A percentile compares a stretch with the other conserved stretches of the same genome.
Evolutionary conservation across 2,113 vertebrate genomes (phyloP).

Genomic region (Dascyllus trimaculatus): DNA sequence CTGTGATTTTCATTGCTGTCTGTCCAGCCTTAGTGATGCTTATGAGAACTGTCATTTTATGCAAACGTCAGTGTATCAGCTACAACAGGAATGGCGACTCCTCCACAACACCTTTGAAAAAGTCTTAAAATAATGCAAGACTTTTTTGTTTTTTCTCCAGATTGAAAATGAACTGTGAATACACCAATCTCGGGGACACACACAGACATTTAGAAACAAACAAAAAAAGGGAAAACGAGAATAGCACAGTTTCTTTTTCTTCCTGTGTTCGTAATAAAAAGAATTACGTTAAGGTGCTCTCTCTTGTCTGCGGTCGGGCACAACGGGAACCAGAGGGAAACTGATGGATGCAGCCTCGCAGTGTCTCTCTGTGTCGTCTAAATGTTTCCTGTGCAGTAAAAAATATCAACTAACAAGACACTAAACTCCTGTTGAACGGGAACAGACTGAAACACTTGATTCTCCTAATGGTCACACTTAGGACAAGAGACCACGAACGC

Average conservation of each 20-base stretch:
- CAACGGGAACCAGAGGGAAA: slow-evolving; percentile 29
- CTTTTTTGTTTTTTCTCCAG: slow-evolving; percentile 3
- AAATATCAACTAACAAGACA: slow-evolving; percentile 21
- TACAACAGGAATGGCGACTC: slow-evolving; percentile 36
- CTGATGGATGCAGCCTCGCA: slow-evolving; percentile 42
- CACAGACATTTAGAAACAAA: slow-evolving; percentile 39
- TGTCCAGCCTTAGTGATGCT: slow-evolving; percentile 36
- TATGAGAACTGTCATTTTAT: slow-evolving; percentile 11
- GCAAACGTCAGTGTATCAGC: slow-evolving; percentile 42
- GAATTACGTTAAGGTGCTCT: slow-evolving; percentile 49
- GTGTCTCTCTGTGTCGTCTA: slow-evolving; percentile 38
- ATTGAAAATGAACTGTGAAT: slow-evolving; percentile 24
- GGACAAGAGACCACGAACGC: slow-evolving; percentile 34
- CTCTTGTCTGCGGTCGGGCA: slow-evolving; percentile 46
- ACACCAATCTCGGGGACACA: slow-evolving; percentile 20
- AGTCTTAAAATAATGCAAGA: slow-evolving; percentile 21
- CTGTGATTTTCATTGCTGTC: slow-evolving; percentile 51
- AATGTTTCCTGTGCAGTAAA: slow-evolving; percentile 59
- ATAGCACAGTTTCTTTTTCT: not conserved
- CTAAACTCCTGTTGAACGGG: slow-evolving; percentile 23
- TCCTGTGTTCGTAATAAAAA: slow-evolving; percentile 38
- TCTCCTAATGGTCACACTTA: slow-evolving; percentile 22
- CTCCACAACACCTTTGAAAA: slow-evolving; percentile 20
- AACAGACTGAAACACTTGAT: slow-evolving; percentile 37
- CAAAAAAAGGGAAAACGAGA: slow-evolving; percentile 29